These are phyloP conservation scores for Drosophila rellima DNA, from an alignment of 2,888 invertebrate species.

Conservation along the genomic window DNA sequence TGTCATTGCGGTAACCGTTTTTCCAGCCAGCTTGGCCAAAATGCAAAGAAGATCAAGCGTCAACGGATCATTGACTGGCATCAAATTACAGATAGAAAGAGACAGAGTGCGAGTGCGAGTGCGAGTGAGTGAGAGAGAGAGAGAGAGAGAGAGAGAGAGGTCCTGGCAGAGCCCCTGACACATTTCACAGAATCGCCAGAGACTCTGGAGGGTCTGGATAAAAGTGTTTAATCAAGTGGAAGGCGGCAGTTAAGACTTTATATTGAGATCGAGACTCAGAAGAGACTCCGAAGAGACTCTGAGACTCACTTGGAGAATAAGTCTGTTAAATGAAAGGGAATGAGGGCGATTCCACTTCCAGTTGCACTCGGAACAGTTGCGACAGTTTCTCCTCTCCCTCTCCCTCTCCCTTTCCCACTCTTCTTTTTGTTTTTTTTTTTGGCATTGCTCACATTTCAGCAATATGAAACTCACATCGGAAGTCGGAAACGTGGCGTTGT, in stretches of 20 bases:
- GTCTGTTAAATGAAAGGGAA: neutral
- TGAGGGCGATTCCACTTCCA: constrained; percentile 32
- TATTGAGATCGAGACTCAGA: constrained; percentile 21
- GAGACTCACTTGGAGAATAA: neutral
- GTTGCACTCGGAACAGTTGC: constrained; percentile 25
- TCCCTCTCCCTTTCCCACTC: neutral
- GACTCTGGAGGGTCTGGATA: constrained; percentile 59
- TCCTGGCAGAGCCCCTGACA: constrained; percentile 33
- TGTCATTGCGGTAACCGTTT: constrained; percentile 76
- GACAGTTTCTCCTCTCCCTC: constrained; percentile 7
- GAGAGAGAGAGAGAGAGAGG: neutral
- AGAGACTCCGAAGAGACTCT: neutral
- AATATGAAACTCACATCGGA: constrained; percentile 78
- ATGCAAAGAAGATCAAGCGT: constrained; percentile 66
- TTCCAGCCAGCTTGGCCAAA: constrained; percentile 48
- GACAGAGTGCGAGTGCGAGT: neutral
- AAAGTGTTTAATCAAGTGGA: constrained; percentile 84
- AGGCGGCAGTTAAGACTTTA: constrained; percentile 73
- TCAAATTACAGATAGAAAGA: constrained; percentile 70
- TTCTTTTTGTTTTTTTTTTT: constrained; percentile 3
- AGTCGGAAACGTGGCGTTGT: constrained; percentile 80
- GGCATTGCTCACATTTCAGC: constrained; percentile 59
- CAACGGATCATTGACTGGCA: constrained; percentile 82
- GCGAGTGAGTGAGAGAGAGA: neutral
- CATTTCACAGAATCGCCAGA: constrained; percentile 68